Evolutionary conservation across 2,113 vertebrate species (phyloP), one percentile per base, ranked within the genome.

Genomic region (Sceloporus undulatus): DNA sequence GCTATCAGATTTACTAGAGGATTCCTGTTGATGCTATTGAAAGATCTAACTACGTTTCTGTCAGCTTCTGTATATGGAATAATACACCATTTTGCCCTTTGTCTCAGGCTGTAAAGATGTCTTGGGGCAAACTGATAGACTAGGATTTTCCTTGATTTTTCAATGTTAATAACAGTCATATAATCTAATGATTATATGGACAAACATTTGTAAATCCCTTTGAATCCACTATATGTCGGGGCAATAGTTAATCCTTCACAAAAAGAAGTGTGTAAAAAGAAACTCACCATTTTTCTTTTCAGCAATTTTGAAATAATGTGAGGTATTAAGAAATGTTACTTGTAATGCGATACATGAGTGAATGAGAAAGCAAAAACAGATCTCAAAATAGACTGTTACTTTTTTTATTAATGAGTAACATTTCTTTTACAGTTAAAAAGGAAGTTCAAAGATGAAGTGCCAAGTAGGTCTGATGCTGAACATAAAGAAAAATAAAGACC

Each of bases 211-310:
- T 34, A 73, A 68, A 25, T 40, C 38, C 19, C 38, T 52, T n/a
- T 9, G 40, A 52, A 16, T 52, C 27, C 10, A 81, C 21, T 78
- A 80, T 85, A 81, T 19, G 56, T 82, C n/a, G 19, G 18, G 10
- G 84, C 84, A 27, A 75, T 87, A 76, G 77, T 66, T 79, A 87
- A 21, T 81, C 84, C 70, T 86, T 85, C 56, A 70, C 59, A 85
- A 92, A 85, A 48, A 48, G n/a, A n/a, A n/a, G n/a, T n/a, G n/a
- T n/a, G n/a, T n/a, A n/a, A n/a, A n/a, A n/a, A n/a, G n/a, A n/a
- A n/a, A n/a, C n/a, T n/a, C n/a, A n/a, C n/a, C n/a, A n/a, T n/a
- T n/a, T n/a, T n/a, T n/a, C n/a, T n/a, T n/a, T n/a, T n/a, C n/a
- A n/a, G n/a, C n/a, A n/a, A n/a, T n/a, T n/a, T n/a, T n/a, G n/a